phyloP scores from a whole-genome alignment of 2,888 invertebrate genomes.

The Brenthis ino region DNA sequence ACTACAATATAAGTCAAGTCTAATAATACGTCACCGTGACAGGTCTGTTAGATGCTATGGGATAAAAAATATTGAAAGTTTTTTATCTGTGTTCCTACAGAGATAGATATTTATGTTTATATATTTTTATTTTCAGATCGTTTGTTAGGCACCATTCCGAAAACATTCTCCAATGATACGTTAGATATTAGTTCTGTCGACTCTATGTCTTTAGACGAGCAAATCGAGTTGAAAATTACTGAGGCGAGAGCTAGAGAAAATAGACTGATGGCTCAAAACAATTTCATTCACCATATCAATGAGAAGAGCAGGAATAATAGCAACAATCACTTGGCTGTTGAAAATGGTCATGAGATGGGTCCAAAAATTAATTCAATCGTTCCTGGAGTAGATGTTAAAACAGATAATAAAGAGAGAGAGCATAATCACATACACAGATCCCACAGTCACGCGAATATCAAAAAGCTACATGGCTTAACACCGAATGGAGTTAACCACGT shows the following conservation, averaged over 20 bases:
- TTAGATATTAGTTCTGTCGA: conserved; percentile 84
- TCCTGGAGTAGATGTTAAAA: conserved; percentile 31
- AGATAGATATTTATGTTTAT: neutral
- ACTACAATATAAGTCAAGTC: neutral
- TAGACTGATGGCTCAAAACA: conserved; percentile 74
- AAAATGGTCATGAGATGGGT: conserved; percentile 56
- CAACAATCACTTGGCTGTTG: conserved; percentile 69
- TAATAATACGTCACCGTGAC: neutral
- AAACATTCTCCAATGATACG: conserved; percentile 83
- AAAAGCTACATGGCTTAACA: conserved; percentile 60
- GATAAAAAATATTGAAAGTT: too few species aligned
- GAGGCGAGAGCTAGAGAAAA: conserved; percentile 76
- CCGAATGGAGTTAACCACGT: conserved; percentile 69
- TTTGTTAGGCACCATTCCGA: conserved; percentile 76
- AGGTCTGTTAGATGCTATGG: neutral
- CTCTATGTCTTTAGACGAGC: conserved; percentile 83
- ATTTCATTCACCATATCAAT: conserved; percentile 74
- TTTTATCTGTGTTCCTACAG: neutral
- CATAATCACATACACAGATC: conserved; percentile 67
- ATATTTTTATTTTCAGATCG: conserved; percentile 61
- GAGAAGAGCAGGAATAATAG: conserved; percentile 67
- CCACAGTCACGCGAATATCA: conserved; percentile 75
- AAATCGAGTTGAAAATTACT: conserved; percentile 83
- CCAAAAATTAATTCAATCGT: conserved; percentile 42
- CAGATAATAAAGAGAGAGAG: conserved; percentile 41